Conservation (phyloP, 2,797 vertebrate genomes). For the Myoxocephalus aenaeus region DNA sequence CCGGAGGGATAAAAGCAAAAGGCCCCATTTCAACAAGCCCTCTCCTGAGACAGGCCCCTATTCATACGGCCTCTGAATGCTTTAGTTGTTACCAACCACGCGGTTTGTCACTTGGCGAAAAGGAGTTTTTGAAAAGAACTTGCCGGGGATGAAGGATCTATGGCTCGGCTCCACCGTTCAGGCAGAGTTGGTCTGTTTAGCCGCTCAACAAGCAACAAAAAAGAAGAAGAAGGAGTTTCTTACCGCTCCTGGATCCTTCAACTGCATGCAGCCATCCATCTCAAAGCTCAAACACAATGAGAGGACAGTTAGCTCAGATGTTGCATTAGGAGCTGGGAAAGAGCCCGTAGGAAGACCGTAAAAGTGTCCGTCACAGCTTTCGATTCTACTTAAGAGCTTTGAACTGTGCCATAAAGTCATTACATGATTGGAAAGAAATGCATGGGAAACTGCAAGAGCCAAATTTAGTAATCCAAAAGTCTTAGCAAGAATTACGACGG, state of each 20-base stretch:
- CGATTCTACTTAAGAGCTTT: slow-evolving; percentile 55
- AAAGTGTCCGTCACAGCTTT: slow-evolving; percentile 63
- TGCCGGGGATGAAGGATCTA: slow-evolving; percentile 56
- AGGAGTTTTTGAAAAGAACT: slow-evolving; percentile 53
- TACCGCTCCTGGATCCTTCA: slow-evolving; percentile 44
- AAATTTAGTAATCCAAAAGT: slow-evolving; percentile 56
- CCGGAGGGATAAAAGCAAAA: slow-evolving; percentile 64
- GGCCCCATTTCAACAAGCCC: slow-evolving; percentile 71
- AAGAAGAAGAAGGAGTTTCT: slow-evolving; percentile 22
- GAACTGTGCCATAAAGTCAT: slow-evolving; percentile 63
- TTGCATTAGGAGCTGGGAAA: slow-evolving; percentile 58
- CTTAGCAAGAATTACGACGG: slow-evolving; percentile 57
- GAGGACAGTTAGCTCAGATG: slow-evolving; percentile 52
- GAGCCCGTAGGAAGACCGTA: slow-evolving; percentile 41
- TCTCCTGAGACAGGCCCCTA: slow-evolving; percentile 75
- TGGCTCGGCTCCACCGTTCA: slow-evolving; percentile 59
- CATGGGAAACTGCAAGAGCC: slow-evolving; percentile 63
- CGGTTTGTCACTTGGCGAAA: slow-evolving; percentile 74
- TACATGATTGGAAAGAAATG: slow-evolving; percentile 67
- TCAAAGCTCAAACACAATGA: slow-evolving; percentile 63
- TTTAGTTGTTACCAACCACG: slow-evolving; percentile 71
- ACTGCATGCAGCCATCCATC: slow-evolving; percentile 53
- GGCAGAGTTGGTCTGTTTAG: slow-evolving; percentile 53
- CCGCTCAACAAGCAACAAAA: slow-evolving; percentile 26
- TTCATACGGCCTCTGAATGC: slow-evolving; percentile 75